Evolutionary conservation across 1,140 invertebrate species (phyloP).

Genomic region (Leptopilina boulardi): DNA sequence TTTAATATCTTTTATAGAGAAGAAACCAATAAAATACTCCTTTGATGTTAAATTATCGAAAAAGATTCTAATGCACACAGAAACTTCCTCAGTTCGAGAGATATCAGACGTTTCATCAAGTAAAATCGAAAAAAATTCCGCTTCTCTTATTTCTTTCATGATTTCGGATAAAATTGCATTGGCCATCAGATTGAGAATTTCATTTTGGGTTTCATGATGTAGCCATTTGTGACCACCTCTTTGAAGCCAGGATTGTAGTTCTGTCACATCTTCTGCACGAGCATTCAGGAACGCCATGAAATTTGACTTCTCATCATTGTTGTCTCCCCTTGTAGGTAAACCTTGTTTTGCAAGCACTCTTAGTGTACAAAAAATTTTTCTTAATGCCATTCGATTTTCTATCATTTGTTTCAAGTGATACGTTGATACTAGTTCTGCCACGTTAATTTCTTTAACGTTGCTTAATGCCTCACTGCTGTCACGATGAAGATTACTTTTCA

Average conservation of each 20-base stretch:
- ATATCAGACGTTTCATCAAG: slow-evolving; percentile 40
- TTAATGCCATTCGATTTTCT: slow-evolving; percentile 44
- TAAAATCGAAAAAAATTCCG: slow-evolving; percentile 38
- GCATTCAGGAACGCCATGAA: slow-evolving; percentile 38
- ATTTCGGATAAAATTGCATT: slow-evolving; percentile 36
- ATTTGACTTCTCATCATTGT: slow-evolving; percentile 45
- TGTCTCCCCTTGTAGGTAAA: slow-evolving; percentile 35
- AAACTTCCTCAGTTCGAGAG: slow-evolving; percentile 43
- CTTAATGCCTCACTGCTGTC: too few relatives aligned
- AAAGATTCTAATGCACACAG: slow-evolving; percentile 42
- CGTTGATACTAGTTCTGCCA: slow-evolving; percentile 30
- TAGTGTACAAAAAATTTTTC: slow-evolving; percentile 41
- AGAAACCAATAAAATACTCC: slow-evolving; percentile 51
- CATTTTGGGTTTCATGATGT: slow-evolving; percentile 41
- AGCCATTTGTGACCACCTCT: slow-evolving; percentile 45
- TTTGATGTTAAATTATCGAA: slow-evolving; percentile 38
- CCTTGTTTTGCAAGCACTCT: slow-evolving; percentile 34
- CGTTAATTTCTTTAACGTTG: too few relatives aligned
- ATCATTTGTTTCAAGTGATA: slow-evolving; percentile 38
- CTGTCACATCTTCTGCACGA: slow-evolving; percentile 41
- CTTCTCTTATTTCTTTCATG: slow-evolving; percentile 42
- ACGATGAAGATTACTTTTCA: too few relatives aligned
- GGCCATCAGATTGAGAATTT: slow-evolving; percentile 49
- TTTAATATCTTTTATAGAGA: slow-evolving; percentile 45
- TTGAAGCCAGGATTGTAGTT: slow-evolving; percentile 47